Conservation (phyloP, 2,113 vertebrate genomes). For the Halichoeres trimaculatus region DNA sequence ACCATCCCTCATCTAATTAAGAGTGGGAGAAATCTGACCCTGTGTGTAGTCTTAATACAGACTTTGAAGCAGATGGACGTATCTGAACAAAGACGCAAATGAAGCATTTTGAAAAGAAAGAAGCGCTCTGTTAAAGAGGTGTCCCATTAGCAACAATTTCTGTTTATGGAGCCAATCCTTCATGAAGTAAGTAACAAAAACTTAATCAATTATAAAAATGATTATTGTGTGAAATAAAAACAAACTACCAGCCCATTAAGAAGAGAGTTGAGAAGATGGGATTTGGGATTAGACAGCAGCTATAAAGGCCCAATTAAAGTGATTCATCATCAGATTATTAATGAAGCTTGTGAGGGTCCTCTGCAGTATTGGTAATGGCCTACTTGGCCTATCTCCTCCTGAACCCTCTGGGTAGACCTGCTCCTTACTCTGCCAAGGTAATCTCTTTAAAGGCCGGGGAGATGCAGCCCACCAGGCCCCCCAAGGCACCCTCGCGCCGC, state of each 20-base stretch:
- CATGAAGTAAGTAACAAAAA: slow-evolving; percentile 55
- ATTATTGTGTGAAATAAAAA: slow-evolving; percentile 66
- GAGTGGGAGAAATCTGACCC: slow-evolving; percentile 91
- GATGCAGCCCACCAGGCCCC: slow-evolving; percentile 69
- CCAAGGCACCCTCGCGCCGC: slow-evolving; percentile 56
- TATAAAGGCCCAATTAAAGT: slow-evolving; percentile 90
- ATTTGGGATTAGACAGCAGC: slow-evolving; percentile 78
- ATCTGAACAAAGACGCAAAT: slow-evolving; percentile 40
- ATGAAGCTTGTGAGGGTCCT: slow-evolving; percentile 84
- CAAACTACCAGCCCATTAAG: slow-evolving; percentile 66
- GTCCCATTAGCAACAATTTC: slow-evolving; percentile 19
- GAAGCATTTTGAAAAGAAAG: slow-evolving; percentile 21
- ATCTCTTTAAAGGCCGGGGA: slow-evolving; percentile 85
- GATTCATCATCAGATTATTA: slow-evolving; percentile 89
- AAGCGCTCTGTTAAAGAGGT: slow-evolving; percentile 12
- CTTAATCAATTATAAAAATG: slow-evolving; percentile 60
- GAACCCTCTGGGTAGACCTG: slow-evolving; percentile 81
- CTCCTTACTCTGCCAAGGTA: slow-evolving; percentile 84
- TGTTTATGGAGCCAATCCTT: slow-evolving; percentile 29
- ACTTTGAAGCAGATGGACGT: slow-evolving; percentile 46
- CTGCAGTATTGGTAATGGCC: slow-evolving; percentile 85
- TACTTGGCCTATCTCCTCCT: slow-evolving; percentile 80
- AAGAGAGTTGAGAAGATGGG: slow-evolving; percentile 59
- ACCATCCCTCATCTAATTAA: slow-evolving; percentile 94
- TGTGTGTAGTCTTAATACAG: slow-evolving; percentile 76